Evolutionary conservation across 2,113 vertebrate genomes (phyloP), one percentile per base, ranked within the genome.

Genomic region (Tyrannus savana): DNA sequence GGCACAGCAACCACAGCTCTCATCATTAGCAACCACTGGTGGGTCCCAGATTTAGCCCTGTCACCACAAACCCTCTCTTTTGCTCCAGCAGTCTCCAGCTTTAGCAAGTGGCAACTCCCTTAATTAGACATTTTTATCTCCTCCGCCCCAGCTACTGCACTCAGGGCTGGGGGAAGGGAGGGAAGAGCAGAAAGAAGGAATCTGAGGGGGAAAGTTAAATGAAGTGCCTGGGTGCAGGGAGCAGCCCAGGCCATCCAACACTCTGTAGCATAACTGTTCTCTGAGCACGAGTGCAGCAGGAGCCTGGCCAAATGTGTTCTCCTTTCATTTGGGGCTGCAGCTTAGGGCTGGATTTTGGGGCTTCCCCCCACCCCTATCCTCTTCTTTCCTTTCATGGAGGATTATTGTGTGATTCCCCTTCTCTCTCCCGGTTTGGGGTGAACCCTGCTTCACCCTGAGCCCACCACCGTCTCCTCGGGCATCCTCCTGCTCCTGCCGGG

Each of bases 21-120:
- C 96, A 94, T 84, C 95, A 93, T 92, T 83, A 92, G 92, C 91
- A 95, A 44, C 92, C 93, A 74, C 88, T 95, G 95, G 84, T 93
- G 96, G 94, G 91, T 95, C 96, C 94, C 92, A 85, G 94, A 96
- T 95, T 97, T 97, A 97, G 96, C 95, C 88, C 90, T 86, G 96
- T 89, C 94, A 90, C 97, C 91, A 84, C 96, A 97, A 97, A 95
- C 91, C 84, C 84, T 90, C 84, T 80, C 67, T 81, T 95, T 96
- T 87, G 75, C 95, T 95, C n/a, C 33, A 87, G 91, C 19, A 8
- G 72, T 76, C 87, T 95, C 94, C 95, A 92, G 90, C 93, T 96
- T 95, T 93, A 96, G 96, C 91, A 93, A 90, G 82, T 93, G 77
- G 89, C 80, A 96, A 94, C 95, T 97, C 97, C 96, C 96, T 96